Evolutionary conservation across 2,113 vertebrate genomes (phyloP).

Genomic region (Fulmarus glacialis): DNA sequence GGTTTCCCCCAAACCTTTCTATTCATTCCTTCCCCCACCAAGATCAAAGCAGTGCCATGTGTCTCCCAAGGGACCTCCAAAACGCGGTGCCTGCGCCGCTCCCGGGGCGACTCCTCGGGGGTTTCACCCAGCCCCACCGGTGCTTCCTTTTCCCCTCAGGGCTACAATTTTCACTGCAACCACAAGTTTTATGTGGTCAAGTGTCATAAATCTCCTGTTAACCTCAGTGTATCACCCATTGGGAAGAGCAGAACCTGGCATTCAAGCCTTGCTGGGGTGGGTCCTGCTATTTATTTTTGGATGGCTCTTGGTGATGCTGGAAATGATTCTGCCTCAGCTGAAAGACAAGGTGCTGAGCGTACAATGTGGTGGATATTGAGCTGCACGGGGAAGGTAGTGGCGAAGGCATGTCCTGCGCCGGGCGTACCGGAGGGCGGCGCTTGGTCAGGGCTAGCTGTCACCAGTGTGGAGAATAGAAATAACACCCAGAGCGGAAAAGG

Average conservation of each 20-base stretch:
- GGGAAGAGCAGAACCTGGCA: neutral
- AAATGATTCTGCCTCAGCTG: neutral
- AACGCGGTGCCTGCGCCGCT: rapidly evolving
- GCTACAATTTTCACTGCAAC: neutral
- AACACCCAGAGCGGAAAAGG: neutral
- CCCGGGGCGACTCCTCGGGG: rapidly evolving
- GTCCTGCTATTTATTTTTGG: neutral
- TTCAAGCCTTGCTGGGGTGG: rapidly evolving
- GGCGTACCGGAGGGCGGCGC: neutral
- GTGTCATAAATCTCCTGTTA: neutral
- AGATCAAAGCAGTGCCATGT: neutral
- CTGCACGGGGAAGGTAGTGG: neutral
- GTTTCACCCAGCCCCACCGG: neutral
- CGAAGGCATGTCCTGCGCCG: neutral
- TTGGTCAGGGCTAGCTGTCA: constrained; percentile 43
- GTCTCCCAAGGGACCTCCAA: neutral
- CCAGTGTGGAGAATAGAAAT: constrained; percentile 73
- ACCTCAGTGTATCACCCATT: neutral
- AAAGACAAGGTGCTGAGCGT: neutral
- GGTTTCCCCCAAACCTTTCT: neutral
- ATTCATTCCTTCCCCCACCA: neutral
- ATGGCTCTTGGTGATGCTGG: neutral
- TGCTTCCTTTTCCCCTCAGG: neutral
- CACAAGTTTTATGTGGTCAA: neutral
- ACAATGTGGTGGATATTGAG: neutral